These are phyloP conservation scores for Leptodactylus fuscus DNA, from an alignment of 2,113 vertebrate genomes.

Conservation along the genomic window DNA sequence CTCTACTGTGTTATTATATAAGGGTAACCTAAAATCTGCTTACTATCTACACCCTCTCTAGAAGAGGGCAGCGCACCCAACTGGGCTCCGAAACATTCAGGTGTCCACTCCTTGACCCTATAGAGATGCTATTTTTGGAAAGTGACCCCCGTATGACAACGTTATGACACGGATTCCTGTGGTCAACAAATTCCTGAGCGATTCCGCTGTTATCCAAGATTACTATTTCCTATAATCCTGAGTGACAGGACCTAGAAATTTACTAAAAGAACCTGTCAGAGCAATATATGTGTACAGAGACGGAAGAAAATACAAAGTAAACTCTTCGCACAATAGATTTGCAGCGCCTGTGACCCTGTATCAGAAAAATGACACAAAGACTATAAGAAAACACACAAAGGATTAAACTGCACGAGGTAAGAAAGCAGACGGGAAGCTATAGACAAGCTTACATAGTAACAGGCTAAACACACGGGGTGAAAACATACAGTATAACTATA, in stretches of 20 bases:
- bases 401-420: neutral
- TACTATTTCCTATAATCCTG: neutral
- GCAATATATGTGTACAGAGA: neutral
- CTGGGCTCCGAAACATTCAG: too few relatives aligned
- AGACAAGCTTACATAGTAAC: too few relatives aligned
- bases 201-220: neutral
- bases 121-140: too few relatives aligned
- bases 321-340: neutral
- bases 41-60: too few relatives aligned
- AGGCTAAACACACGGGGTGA: too few relatives aligned
- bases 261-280: neutral
- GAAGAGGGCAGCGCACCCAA: too few relatives aligned
- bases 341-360: neutral
- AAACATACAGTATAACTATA: too few relatives aligned
- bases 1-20: too few relatives aligned
- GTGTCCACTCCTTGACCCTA: too few relatives aligned
- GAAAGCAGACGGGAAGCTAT: too few relatives aligned
- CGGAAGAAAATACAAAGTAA: neutral
- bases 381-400: neutral
- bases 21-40: too few relatives aligned
- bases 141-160: neutral
- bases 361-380: neutral
- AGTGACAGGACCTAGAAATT: neutral
- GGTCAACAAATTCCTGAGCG: too few relatives aligned
- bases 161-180: neutral